These are phyloP conservation scores for Martes martes DNA, from an alignment of 2,113 vertebrate species.

Conservation along the genomic window DNA sequence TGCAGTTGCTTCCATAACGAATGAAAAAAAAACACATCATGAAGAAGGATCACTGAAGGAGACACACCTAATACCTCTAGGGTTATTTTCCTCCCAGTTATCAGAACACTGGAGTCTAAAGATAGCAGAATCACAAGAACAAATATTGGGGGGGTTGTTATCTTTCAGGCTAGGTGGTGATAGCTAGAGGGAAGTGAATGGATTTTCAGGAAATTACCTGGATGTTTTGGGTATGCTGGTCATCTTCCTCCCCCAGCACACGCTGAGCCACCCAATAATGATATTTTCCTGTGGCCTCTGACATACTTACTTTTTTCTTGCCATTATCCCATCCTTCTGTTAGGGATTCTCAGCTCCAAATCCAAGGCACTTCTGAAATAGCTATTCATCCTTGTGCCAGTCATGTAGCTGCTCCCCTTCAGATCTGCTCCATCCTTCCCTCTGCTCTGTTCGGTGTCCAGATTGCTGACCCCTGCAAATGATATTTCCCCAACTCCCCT, in stretches of 20 bases:
- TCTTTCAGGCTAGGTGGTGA: neutral
- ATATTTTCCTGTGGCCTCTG: neutral
- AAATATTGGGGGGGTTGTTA: neutral
- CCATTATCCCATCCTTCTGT: neutral
- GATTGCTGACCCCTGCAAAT: neutral
- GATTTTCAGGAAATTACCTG: neutral
- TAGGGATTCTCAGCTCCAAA: neutral
- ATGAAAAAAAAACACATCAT: neutral
- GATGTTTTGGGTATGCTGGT: neutral
- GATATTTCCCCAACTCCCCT: neutral
- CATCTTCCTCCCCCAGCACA: neutral
- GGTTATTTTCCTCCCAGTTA: neutral
- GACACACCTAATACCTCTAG: neutral
- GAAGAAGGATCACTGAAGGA: neutral
- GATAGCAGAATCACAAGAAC: neutral
- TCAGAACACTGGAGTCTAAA: neutral
- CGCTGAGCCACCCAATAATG: neutral
- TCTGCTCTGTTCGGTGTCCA: neutral
- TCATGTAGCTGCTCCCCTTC: neutral
- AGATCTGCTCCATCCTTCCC: neutral
- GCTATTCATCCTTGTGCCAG: neutral
- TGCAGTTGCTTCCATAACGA: neutral
- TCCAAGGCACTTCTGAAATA: neutral
- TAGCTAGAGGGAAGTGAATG: neutral
- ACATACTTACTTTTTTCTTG: neutral